phyloP scores from a whole-genome alignment of 1,140 invertebrate genomes.

The Portunus trituberculatus region DNA sequence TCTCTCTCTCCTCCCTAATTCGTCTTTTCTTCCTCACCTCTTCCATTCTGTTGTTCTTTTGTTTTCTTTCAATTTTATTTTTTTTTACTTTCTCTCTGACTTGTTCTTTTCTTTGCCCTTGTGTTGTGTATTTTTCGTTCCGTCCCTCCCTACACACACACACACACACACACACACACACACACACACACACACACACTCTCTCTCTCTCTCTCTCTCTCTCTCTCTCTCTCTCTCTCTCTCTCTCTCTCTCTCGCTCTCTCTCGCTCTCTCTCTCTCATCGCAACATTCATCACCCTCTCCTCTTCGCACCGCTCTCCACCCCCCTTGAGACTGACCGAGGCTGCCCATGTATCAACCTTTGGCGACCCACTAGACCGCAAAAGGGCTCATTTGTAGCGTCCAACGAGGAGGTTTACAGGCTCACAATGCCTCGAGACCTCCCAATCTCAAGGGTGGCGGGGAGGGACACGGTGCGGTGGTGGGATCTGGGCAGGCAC shows the following conservation, averaged over 20 bases:
- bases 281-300: not conserved
- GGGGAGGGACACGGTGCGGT: not conserved
- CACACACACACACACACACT: not conserved
- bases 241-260: not conserved
- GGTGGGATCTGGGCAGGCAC: too few species aligned
- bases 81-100: not conserved
- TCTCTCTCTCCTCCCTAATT: not conserved
- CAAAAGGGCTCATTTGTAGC: conserved; percentile 63
- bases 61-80: not conserved
- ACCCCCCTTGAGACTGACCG: not conserved
- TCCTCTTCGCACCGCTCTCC: not conserved
- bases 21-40: not conserved
- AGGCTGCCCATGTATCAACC: not conserved
- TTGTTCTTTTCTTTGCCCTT: not conserved
- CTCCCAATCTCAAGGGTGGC: not conserved
- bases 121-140: not conserved
- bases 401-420: conserved; percentile 51
- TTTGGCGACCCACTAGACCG: conserved; percentile 38
- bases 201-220: conserved; percentile 39
- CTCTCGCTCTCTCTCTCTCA: not conserved
- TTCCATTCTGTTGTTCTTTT: not conserved
- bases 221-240: conserved; percentile 46
- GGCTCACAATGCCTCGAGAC: conserved; percentile 42
- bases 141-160: too few species aligned
- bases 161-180: too few species aligned